A percentile compares a stretch with the other conserved stretches of the same genome.
Evolutionary conservation across 2,797 vertebrate genomes (phyloP).

Genomic region (Sciurus vulgaris): DNA sequence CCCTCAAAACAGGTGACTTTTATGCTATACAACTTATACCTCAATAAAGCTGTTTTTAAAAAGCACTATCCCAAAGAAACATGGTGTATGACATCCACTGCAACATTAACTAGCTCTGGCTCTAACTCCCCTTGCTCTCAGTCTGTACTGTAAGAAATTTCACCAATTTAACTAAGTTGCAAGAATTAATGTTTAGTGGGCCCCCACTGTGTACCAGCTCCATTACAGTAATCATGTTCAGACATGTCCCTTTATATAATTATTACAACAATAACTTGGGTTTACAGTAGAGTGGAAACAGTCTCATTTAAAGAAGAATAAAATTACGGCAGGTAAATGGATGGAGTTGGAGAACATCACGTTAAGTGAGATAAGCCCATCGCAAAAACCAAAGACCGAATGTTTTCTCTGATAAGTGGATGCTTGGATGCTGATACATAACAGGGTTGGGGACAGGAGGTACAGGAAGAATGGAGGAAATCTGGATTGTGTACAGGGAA

Average conservation of each 20-base stretch:
- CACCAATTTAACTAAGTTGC: neutral
- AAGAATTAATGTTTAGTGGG: neutral
- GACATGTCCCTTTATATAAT: neutral
- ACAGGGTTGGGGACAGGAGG: too few species aligned
- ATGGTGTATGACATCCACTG: neutral
- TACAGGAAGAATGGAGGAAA: too few species aligned
- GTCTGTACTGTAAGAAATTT: neutral
- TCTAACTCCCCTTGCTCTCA: neutral
- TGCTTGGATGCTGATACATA: too few species aligned
- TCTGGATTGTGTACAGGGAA: too few species aligned
- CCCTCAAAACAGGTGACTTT: neutral
- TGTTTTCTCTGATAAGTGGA: too few species aligned
- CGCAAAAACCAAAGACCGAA: too few species aligned
- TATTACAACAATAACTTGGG: neutral
- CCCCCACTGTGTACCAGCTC: neutral
- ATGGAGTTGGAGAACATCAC: too few species aligned
- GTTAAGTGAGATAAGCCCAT: too few species aligned
- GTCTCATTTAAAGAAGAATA: neutral
- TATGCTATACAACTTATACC: neutral
- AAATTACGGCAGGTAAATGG: too few species aligned
- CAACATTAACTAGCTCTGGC: neutral
- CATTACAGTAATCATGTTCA: neutral
- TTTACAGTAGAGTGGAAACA: neutral
- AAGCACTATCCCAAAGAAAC: neutral
- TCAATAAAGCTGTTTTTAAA: neutral